A percentile compares a stretch with the other conserved stretches of the same genome.
Conservation (phyloP, 2,113 vertebrate species). For the Sceloporus tristichus region DNA sequence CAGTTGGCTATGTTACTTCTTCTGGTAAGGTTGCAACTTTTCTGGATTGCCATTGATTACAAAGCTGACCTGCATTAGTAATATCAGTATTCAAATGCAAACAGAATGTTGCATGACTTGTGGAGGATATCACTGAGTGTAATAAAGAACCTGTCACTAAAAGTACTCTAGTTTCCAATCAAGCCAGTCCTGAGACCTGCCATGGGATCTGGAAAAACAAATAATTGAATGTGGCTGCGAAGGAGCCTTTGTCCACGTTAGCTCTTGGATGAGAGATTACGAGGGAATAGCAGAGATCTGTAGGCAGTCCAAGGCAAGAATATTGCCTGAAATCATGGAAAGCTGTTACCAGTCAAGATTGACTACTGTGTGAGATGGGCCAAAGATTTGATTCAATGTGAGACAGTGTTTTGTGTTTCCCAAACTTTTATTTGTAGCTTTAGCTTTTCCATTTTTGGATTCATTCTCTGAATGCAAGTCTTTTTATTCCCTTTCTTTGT, state of each 20-base stretch:
- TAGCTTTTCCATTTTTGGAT: background rate
- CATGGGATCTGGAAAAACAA: background rate
- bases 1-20: background rate
- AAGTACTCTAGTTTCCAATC: background rate
- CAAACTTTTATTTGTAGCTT: background rate
- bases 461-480: background rate
- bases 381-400: too few species aligned
- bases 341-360: too few species aligned
- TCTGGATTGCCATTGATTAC: background rate
- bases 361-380: too few species aligned
- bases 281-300: too few species aligned
- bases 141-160: background rate
- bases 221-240: too few species aligned
- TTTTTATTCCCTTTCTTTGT: background rate
- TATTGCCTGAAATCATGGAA: too few species aligned
- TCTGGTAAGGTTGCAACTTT: background rate
- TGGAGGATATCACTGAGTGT: too few species aligned
- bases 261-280: too few species aligned
- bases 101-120: background rate
- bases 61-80: background rate
- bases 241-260: too few species aligned
- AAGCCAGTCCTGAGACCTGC: background rate
- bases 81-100: background rate
- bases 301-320: too few species aligned
- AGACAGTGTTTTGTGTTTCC: too few species aligned